A percentile compares a stretch with the other conserved stretches of the same genome.
Conservation (phyloP, 1,140 invertebrate species). For the Centruroides vittatus region DNA sequence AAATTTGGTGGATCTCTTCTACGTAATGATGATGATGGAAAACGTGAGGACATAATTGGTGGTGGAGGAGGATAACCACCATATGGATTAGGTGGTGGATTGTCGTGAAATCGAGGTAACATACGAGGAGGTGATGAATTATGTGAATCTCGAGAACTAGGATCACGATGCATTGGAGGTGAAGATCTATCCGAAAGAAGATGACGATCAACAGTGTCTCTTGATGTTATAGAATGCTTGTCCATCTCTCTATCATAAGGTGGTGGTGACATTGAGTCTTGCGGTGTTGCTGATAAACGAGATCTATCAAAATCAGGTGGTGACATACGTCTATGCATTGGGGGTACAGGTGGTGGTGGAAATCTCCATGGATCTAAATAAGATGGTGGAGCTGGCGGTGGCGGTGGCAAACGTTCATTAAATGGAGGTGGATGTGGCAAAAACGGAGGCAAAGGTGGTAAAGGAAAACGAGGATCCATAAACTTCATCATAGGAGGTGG, state of each 20-base stretch:
- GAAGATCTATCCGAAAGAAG: too few relatives aligned
- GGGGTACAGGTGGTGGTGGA: constrained; percentile 3
- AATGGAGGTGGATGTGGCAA: not conserved
- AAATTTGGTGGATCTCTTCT: too few relatives aligned
- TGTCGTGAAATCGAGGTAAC: constrained; percentile 10
- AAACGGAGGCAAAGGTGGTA: not conserved
- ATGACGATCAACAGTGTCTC: too few relatives aligned
- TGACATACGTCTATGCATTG: not conserved
- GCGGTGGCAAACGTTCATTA: not conserved
- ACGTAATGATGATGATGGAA: too few relatives aligned
- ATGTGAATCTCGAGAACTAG: constrained; percentile 2
- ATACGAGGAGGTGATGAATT: constrained; percentile 7
- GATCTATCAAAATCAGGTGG: constrained; percentile 5
- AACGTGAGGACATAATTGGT: too few relatives aligned
- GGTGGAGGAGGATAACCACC: too few relatives aligned
- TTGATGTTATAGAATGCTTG: too few relatives aligned
- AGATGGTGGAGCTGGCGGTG: not conserved
- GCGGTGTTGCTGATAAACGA: not conserved
- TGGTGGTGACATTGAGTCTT: not conserved
- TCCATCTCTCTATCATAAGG: not conserved
- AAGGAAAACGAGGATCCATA: not conserved
- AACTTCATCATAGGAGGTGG: not conserved
- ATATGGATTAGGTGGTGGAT: not conserved
- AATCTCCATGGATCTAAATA: constrained; percentile 1
- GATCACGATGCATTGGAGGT: too few relatives aligned